phyloP scores from a whole-genome alignment of 2,113 vertebrate species.

The Trochalopteron elliotii region DNA sequence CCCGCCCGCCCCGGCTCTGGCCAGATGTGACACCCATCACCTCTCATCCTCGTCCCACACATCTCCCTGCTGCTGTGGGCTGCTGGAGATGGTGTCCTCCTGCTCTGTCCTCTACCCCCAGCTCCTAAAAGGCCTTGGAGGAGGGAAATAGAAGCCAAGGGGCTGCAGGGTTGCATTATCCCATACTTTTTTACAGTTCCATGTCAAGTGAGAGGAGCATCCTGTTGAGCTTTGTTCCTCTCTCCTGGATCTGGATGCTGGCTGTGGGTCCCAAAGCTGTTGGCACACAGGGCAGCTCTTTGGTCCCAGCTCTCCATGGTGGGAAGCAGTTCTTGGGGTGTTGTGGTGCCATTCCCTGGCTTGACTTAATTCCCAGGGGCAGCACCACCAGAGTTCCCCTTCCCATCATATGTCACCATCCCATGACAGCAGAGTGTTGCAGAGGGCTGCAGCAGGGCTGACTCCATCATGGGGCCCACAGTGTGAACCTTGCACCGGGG shows the following conservation, averaged over 20 bases:
- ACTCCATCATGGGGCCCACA: neutral
- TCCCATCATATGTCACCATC: rapidly evolving
- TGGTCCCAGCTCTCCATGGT: rapidly evolving
- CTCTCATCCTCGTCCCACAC: neutral
- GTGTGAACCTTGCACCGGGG: neutral
- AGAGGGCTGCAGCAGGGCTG: neutral
- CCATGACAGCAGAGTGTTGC: rapidly evolving
- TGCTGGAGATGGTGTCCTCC: neutral
- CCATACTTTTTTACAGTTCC: rapidly evolving
- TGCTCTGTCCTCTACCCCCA: rapidly evolving
- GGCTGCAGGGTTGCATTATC: neutral
- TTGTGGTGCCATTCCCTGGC: neutral
- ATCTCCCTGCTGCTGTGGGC: neutral
- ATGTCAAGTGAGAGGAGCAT: neutral
- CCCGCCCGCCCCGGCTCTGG: neutral
- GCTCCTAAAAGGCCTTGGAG: neutral
- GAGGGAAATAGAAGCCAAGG: neutral
- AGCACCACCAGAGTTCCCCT: neutral
- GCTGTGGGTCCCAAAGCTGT: neutral
- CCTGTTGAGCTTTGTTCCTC: neutral
- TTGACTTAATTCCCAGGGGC: neutral
- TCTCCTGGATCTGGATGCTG: rapidly evolving
- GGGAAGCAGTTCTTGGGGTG: neutral
- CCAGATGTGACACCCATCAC: neutral
- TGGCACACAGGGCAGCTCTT: neutral